Percentiles rank a stretch among this genome's conserved stretches.
Evolutionary conservation across 2,888 invertebrate genomes (phyloP).

Genomic region (Amaurobius ferox): DNA sequence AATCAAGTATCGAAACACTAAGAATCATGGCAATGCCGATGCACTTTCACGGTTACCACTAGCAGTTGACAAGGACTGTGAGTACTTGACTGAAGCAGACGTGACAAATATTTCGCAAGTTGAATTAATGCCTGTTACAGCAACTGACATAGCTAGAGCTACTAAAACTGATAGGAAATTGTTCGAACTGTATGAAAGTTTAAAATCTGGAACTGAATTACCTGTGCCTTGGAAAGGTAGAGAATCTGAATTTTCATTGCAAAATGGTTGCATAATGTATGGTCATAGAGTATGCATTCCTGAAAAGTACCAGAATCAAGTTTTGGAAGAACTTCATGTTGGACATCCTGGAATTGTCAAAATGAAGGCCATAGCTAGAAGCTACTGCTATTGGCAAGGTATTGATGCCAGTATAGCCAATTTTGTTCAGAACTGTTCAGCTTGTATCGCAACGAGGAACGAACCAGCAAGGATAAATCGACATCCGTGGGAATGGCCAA

Average conservation of each 20-base stretch:
- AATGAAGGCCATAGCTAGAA: slow-evolving; percentile 55
- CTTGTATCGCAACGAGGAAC: slow-evolving; percentile 51
- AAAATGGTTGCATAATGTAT: slow-evolving; percentile 52
- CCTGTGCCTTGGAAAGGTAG: slow-evolving; percentile 49
- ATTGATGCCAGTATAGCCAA: slow-evolving; percentile 46
- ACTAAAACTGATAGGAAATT: slow-evolving; percentile 53
- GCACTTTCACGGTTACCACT: slow-evolving; percentile 53
- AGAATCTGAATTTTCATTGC: slow-evolving; percentile 53
- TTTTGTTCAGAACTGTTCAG: slow-evolving; percentile 54
- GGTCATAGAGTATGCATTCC: slow-evolving; percentile 53
- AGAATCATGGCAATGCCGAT: slow-evolving; percentile 52
- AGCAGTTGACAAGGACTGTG: slow-evolving; percentile 45
- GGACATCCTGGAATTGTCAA: slow-evolving; percentile 48
- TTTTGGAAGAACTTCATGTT: slow-evolving; percentile 26
- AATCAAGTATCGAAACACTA: slow-evolving; percentile 52
- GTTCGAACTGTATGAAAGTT: slow-evolving; percentile 52
- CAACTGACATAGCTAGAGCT: slow-evolving; percentile 52
- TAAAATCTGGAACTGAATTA: slow-evolving; percentile 48
- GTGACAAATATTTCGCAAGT: slow-evolving; percentile 47
- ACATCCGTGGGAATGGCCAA: slow-evolving; percentile 40
- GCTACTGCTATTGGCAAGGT: slow-evolving; percentile 54
- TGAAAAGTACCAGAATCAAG: slow-evolving; percentile 44
- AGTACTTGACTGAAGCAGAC: slow-evolving; percentile 52
- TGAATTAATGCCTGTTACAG: slow-evolving; percentile 54
- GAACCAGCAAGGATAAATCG: slow-evolving; percentile 55